Evolutionary conservation across 1,140 invertebrate species (phyloP).

Genomic region (Drosophila virilis): DNA sequence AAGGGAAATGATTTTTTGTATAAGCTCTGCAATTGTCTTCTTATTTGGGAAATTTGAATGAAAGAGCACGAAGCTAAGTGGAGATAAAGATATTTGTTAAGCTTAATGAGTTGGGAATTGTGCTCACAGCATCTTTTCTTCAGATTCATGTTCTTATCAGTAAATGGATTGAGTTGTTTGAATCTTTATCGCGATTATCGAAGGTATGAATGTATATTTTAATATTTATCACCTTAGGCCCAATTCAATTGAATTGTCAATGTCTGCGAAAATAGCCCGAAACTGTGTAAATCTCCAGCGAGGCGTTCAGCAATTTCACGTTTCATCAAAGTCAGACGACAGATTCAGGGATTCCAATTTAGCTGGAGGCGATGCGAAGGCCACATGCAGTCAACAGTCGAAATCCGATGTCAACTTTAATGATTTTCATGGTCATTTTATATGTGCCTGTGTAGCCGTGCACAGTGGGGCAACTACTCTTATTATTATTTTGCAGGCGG

Average conservation of each 20-base stretch:
- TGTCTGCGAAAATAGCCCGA: constrained; percentile 45
- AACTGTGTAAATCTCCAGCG: constrained; percentile 15
- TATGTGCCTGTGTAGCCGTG: neutral
- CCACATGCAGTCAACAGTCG: constrained; percentile 4
- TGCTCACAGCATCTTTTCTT: too few species aligned
- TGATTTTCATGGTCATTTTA: constrained; percentile 10
- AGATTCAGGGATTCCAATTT: constrained; percentile 17
- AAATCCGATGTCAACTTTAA: constrained; percentile 21
- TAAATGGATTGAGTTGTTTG: too few species aligned
- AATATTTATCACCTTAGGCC: neutral
- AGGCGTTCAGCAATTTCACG: constrained; percentile 56
- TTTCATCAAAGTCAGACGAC: constrained; percentile 47
- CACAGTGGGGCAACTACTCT: constrained; percentile 16
- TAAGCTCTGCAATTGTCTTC: too few species aligned
- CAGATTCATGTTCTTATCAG: too few species aligned
- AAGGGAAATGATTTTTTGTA: neutral
- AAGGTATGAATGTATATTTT: too few species aligned
- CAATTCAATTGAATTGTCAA: constrained; percentile 34
- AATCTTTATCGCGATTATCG: too few species aligned
- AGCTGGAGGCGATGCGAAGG: constrained; percentile 3
- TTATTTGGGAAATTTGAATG: neutral
- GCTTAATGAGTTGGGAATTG: too few species aligned
- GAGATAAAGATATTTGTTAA: too few species aligned
- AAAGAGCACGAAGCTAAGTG: too few species aligned
- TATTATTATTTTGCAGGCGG: neutral